Conservation (phyloP, 2,888 invertebrate genomes). For the Smittia sp. region DNA sequence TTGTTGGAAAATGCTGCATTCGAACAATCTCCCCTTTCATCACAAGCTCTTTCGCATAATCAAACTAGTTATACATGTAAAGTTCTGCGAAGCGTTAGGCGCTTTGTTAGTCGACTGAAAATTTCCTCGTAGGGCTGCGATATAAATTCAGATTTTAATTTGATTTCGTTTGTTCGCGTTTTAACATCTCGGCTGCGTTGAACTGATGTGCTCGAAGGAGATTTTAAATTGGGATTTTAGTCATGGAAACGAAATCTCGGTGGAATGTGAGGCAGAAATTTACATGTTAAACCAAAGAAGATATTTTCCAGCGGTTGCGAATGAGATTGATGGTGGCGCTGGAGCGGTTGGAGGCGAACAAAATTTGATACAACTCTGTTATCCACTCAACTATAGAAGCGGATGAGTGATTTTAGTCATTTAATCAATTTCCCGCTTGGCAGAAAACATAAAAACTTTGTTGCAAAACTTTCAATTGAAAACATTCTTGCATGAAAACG, state of each 20-base stretch:
- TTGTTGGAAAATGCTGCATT: neutral
- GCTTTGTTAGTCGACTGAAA: neutral
- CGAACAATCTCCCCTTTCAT: too few relatives aligned
- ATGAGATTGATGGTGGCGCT: neutral
- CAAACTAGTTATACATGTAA: neutral
- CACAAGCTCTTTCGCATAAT: too few relatives aligned
- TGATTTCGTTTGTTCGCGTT: neutral
- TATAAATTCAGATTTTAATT: neutral
- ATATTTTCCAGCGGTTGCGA: neutral
- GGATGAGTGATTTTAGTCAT: neutral
- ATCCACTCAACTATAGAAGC: neutral
- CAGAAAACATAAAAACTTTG: neutral
- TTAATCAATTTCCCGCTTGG: neutral
- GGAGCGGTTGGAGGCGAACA: neutral
- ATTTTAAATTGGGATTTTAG: neutral
- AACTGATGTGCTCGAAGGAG: neutral
- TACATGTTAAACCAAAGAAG: constrained; percentile 3
- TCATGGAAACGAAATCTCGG: neutral
- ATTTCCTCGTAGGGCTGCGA: neutral
- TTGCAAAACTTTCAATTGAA: neutral
- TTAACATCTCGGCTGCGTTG: neutral
- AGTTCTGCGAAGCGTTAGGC: neutral
- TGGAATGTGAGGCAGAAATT: neutral
- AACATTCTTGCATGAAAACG: neutral
- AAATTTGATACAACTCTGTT: neutral